Conservation (phyloP, 2,888 invertebrate genomes). For the Chrysodeixis includens region DNA sequence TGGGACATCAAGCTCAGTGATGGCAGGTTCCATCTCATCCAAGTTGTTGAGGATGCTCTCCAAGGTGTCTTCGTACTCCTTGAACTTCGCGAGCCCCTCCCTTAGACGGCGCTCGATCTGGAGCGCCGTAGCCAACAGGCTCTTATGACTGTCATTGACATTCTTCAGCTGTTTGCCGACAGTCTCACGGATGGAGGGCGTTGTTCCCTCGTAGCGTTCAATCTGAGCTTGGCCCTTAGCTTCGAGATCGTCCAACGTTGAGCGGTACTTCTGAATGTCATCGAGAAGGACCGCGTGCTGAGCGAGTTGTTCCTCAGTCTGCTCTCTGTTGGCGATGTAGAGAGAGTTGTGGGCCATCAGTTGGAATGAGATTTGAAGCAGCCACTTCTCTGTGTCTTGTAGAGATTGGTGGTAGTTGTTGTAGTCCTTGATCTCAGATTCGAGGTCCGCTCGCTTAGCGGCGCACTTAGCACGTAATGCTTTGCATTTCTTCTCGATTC, state of each 20-base stretch:
- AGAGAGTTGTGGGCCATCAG: constrained; percentile 98
- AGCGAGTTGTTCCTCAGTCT: constrained; percentile 96
- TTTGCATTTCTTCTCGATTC: constrained; percentile 92
- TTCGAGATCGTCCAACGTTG: constrained; percentile 94
- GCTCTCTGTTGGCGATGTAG: constrained; percentile 96
- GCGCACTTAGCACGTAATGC: constrained; percentile 91
- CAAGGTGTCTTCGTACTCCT: constrained; percentile 97
- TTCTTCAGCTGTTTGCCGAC: constrained; percentile 96
- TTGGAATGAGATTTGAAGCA: constrained; percentile 97
- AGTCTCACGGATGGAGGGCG: constrained; percentile 92
- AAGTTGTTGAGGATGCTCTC: constrained; percentile 95
- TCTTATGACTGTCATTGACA: constrained; percentile 97
- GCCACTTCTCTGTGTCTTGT: constrained; percentile 98
- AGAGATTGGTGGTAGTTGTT: constrained; percentile 96
- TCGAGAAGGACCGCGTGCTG: constrained; percentile 94
- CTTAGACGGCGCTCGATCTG: constrained; percentile 96
- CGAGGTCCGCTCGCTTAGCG: constrained; percentile 91
- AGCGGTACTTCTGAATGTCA: constrained; percentile 95
- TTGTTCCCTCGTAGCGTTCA: constrained; percentile 92
- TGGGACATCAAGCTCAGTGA: constrained; percentile 93
- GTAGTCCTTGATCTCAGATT: constrained; percentile 95
- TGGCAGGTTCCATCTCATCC: constrained; percentile 93
- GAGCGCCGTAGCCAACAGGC: constrained; percentile 95
- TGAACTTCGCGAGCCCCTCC: constrained; percentile 97
- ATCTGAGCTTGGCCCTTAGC: constrained; percentile 95